Conservation (phyloP, 2,888 invertebrate genomes). For the Noctua comes region DNA sequence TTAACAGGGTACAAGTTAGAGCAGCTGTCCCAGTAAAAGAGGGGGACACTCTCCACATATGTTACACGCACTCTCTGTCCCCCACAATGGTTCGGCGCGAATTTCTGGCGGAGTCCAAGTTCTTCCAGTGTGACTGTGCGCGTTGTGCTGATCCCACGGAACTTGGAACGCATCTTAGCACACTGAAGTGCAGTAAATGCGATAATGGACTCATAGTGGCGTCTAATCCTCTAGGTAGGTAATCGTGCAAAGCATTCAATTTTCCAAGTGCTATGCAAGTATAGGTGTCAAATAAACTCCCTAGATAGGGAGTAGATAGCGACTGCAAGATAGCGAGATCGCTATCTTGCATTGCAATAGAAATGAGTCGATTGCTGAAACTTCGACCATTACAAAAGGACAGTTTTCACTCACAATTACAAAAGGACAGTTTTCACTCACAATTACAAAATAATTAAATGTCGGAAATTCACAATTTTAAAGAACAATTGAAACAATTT, state of each 20-base stretch:
- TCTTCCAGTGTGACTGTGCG: constrained; percentile 94
- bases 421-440: too few relatives aligned
- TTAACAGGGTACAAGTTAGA: constrained; percentile 92
- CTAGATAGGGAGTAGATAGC: too few relatives aligned
- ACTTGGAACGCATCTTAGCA: constrained; percentile 94
- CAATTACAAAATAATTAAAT: neutral
- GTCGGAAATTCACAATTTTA: neutral
- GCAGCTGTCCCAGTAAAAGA: constrained; percentile 92
- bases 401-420: too few relatives aligned
- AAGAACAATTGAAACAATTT: neutral
- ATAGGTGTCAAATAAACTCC: neutral
- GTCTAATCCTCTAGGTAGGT: constrained; percentile 92
- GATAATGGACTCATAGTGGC: constrained; percentile 93
- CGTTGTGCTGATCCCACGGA: constrained; percentile 95
- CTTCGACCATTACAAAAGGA: neutral
- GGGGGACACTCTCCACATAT: constrained; percentile 92
- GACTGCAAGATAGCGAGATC: too few relatives aligned
- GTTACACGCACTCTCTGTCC: constrained; percentile 94
- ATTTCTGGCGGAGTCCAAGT: constrained; percentile 93
- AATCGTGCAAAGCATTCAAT: neutral
- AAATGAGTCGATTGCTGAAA: neutral
- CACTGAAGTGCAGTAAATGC: constrained; percentile 94
- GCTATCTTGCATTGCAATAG: neutral
- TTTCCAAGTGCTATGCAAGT: neutral
- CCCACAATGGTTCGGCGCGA: constrained; percentile 93